Evolutionary conservation across 2,797 vertebrate genomes (phyloP), one percentile per base, ranked within the genome.

Genomic region (Hipposideros larvatus): DNA sequence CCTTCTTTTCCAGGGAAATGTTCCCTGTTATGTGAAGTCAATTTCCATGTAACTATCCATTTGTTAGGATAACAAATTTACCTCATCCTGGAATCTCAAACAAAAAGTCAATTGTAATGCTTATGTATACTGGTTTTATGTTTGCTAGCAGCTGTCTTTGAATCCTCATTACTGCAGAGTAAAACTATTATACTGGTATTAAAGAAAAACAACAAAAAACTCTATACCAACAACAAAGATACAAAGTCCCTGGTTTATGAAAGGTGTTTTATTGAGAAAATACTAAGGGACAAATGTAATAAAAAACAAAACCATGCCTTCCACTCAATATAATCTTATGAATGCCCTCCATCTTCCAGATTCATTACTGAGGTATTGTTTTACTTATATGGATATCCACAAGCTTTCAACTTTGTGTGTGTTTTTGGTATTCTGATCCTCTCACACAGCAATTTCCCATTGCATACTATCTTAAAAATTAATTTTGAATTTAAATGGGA

Each of bases 231-330:
- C 77, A 85, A 84, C 26, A 84, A 61, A 96, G 96, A 95, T 53
- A 96, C 94, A 84, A 83, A 48, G 91, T 93, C 80, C 89, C 87
- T 78, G 82, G 48, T 96, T 98, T 98, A 91, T 57, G 51, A 96
- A 96, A 97, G 90, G 59, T 96, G 92, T 96, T 98, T 98, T 97
- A 94, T 88, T 96, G 96, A 97, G 95, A 86, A 74, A 51, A 91
- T 92, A 91, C 93, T 94, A 88, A 97, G 78, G 91, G 90, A 93
- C 96, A 97, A 83, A 97, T 97, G 97, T 94, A 95, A 90, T 98
- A 98, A 98, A 98, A 89, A 71, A 9, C 8, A 75, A 89, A 95
- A 59, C 96, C 95, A 94, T 98, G 96, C 82, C 91, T 98, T 96
- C 97, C 80, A 6, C 94, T 85, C 66, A 59, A 4, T 90, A 37